A percentile compares a stretch with the other conserved stretches of the same genome.
phyloP scores from a whole-genome alignment of 2,797 vertebrate species.

The Protonibea diacanthus region DNA sequence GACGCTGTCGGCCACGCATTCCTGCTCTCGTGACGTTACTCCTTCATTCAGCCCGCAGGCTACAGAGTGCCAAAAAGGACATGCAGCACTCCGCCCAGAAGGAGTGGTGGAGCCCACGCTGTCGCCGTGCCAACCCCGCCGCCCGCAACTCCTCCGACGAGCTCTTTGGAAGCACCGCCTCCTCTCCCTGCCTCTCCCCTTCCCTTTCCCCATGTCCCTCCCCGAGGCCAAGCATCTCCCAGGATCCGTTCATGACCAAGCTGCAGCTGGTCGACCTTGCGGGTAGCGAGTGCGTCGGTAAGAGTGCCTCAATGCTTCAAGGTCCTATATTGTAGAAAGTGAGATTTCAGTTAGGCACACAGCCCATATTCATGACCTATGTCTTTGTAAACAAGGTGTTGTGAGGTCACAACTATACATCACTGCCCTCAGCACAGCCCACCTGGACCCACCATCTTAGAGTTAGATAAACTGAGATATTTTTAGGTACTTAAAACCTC shows the following conservation, averaged over 20 bases:
- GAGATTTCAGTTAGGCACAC: too few species aligned
- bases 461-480: too few species aligned
- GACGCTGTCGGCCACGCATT: background rate
- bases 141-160: conserved; percentile 54
- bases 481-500: too few species aligned
- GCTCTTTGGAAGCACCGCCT: conserved; percentile 58
- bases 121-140: conserved; percentile 73
- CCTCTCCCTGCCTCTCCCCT: conserved; percentile 76
- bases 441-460: too few species aligned
- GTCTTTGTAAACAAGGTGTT: too few species aligned
- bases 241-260: conserved; percentile 78
- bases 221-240: conserved; percentile 69
- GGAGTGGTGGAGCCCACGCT: conserved; percentile 84
- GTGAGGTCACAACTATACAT: too few species aligned
- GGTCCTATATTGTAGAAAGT: too few species aligned
- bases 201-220: conserved; percentile 76
- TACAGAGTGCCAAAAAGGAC: conserved; percentile 78
- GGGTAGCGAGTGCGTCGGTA: conserved; percentile 90
- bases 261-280: conserved; percentile 92
- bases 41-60: conserved; percentile 68
- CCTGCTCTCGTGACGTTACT: background rate
- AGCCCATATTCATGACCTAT: too few species aligned
- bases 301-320: conserved; percentile 36
- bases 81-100: conserved; percentile 65
- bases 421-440: too few species aligned